Evolutionary conservation across 2,797 vertebrate genomes (phyloP).

Genomic region (Dallia pectoralis): DNA sequence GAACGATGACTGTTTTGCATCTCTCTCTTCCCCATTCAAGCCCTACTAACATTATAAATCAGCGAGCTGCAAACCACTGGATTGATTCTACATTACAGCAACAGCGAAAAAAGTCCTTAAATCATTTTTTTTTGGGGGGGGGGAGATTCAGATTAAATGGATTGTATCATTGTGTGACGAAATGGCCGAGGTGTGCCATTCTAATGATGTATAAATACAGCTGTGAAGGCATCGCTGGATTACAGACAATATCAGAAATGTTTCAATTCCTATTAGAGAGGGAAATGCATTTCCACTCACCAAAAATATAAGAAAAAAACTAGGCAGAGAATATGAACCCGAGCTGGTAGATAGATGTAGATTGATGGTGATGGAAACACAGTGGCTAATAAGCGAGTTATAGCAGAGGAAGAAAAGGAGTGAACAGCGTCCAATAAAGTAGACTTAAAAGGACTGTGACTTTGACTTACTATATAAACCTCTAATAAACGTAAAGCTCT

Average conservation of each 20-base stretch:
- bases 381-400: constrained; percentile 35
- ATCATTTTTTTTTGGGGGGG: constrained; percentile 67
- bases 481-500: constrained; percentile 42
- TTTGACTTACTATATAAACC: constrained; percentile 29
- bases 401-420: constrained; percentile 4
- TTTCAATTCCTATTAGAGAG: constrained; percentile 68
- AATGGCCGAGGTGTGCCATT: constrained; percentile 69
- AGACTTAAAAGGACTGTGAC: constrained; percentile 19
- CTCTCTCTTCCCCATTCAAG: constrained; percentile 65
- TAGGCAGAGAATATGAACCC: constrained; percentile 26
- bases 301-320: constrained; percentile 28
- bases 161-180: constrained; percentile 79
- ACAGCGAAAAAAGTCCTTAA: constrained; percentile 68
- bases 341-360: constrained; percentile 12
- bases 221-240: constrained; percentile 61
- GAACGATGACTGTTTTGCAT: constrained; percentile 74
- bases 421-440: constrained; percentile 14
- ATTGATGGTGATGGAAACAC: constrained; percentile 28
- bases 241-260: constrained; percentile 62
- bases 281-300: constrained; percentile 46
- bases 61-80: constrained; percentile 56
- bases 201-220: constrained; percentile 67
- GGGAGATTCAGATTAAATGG: constrained; percentile 77
- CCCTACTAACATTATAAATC: constrained; percentile 78
- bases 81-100: constrained; percentile 68